These are phyloP conservation scores for Prionace glauca DNA, from an alignment of 2,797 vertebrate genomes.

Conservation along the genomic window DNA sequence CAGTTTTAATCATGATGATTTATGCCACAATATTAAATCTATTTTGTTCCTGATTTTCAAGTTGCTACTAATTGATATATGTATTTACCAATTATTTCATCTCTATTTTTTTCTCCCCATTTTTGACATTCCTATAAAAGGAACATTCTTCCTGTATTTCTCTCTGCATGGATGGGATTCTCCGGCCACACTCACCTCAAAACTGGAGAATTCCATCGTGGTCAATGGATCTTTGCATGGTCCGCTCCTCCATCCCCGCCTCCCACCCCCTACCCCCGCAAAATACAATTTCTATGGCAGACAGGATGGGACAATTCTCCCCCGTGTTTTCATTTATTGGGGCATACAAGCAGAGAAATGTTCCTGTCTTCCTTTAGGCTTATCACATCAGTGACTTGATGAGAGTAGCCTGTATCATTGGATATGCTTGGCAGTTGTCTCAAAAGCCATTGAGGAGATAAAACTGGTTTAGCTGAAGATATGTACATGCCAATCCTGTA, in stretches of 20 bases:
- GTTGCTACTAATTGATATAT: not conserved
- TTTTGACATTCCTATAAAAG: not conserved
- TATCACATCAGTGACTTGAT: not conserved
- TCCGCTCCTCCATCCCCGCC: too few species aligned
- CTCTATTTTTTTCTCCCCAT: not conserved
- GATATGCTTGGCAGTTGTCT: not conserved
- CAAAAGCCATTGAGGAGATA: not conserved
- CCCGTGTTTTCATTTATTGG: not conserved
- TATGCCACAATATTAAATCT: not conserved
- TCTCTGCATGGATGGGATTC: not conserved
- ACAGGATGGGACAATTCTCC: too few species aligned
- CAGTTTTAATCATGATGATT: not conserved
- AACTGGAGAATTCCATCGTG: too few species aligned
- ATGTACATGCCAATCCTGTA: not conserved
- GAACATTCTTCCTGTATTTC: not conserved
- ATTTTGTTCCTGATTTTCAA: not conserved
- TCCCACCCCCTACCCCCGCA: too few species aligned
- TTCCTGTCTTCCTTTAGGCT: not conserved
- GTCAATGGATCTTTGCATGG: too few species aligned
- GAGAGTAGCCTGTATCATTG: not conserved
- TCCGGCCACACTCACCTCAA: too few species aligned
- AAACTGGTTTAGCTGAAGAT: not conserved
- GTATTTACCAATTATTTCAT: not conserved
- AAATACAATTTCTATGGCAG: too few species aligned
- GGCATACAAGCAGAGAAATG: not conserved